Base-by-base conservation (phyloP, 2,113 vertebrate genomes). In the Sylvilagus bachmani region DNA sequence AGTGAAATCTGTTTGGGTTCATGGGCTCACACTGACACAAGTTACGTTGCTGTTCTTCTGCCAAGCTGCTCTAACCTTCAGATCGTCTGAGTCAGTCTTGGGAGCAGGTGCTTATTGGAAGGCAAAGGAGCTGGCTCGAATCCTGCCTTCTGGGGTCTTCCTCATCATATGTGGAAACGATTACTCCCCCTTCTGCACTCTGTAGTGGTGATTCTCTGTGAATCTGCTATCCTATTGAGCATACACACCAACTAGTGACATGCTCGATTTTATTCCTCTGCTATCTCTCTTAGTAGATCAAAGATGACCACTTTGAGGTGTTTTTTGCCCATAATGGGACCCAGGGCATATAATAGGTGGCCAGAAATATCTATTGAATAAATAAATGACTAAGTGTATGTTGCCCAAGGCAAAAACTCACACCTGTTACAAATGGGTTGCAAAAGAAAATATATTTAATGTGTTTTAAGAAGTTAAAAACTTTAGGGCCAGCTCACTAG, bases 401-500 rank as follows among this genome's bases (percentile, higher is more conserved):
- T 1, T 66, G 51, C 58, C 58, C 66, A 11, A 51, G 36, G 53
- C 62, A 75, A 94, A 95, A 88, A 92, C 10, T 66, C 31, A 31
- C 78, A 77, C 36, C 44, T 66, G 49, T 21, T 62, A 75, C 33
- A 94, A 82, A 92, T 22, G 10, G 36, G 49, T 31, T 85, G 73
- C 31, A 73, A 82, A 87, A 81, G 66, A 90, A 94, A 90, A 82
- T 80, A 14, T 44, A 69, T 74, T 86, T 67, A 66, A 27, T 69
- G 12, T 33, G 36, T 22, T 44, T 89, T 90, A 90, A 77, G 33
- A 84, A 83, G 66, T 61, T 80, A 38, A 93, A 93, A 94, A 3
- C 36, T 70, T 44, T 55, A 70, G 44, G 44, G 44, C 44, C 44
- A 6, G 44, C 44, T 44, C 44, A 44, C 44, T 44, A 44, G 44